phyloP scores from a whole-genome alignment of 2,888 invertebrate species.

The Lasioglossum calceatum region DNA sequence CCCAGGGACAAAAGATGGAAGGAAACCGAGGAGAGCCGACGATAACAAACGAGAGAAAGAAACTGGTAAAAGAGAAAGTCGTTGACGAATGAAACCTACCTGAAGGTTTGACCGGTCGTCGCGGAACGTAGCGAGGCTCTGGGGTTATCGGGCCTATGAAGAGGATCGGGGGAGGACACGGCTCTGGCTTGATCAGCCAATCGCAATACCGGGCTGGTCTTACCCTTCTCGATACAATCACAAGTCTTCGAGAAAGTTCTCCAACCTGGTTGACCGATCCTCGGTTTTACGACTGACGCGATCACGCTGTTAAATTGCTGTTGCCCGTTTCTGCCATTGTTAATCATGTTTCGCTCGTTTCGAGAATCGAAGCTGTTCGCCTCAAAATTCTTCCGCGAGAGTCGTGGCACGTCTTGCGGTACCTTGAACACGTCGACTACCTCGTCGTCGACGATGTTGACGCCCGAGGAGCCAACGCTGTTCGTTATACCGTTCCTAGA shows the following conservation, averaged over 20 bases:
- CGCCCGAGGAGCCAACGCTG: slow-evolving; percentile 12
- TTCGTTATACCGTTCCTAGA: slow-evolving; percentile 54
- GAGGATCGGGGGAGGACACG: slow-evolving; percentile 85
- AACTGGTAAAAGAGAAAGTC: slow-evolving; percentile 46
- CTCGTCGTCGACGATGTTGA: slow-evolving; percentile 24
- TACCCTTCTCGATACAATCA: slow-evolving; percentile 81
- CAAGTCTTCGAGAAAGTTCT: slow-evolving; percentile 81
- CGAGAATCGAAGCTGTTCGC: slow-evolving; percentile 57
- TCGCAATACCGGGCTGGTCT: slow-evolving; percentile 80
- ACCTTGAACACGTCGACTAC: slow-evolving; percentile 71
- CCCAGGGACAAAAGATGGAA: neutral
- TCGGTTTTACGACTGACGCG: slow-evolving; percentile 65
- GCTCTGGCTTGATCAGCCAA: slow-evolving; percentile 83
- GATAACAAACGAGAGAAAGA: neutral
- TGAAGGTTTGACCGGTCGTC: slow-evolving; percentile 81
- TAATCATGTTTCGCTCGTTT: slow-evolving; percentile 55
- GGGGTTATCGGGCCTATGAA: slow-evolving; percentile 83
- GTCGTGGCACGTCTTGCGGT: slow-evolving; percentile 71
- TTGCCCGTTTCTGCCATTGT: slow-evolving; percentile 37
- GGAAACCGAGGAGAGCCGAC: neutral
- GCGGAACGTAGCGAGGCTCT: slow-evolving; percentile 81
- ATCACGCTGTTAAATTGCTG: slow-evolving; percentile 20
- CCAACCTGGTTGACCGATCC: slow-evolving; percentile 78
- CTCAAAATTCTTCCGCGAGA: slow-evolving; percentile 68
- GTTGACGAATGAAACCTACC: slow-evolving; percentile 79